phyloP scores from a whole-genome alignment of 2,113 vertebrate genomes.

The Xenus cinereus region DNA sequence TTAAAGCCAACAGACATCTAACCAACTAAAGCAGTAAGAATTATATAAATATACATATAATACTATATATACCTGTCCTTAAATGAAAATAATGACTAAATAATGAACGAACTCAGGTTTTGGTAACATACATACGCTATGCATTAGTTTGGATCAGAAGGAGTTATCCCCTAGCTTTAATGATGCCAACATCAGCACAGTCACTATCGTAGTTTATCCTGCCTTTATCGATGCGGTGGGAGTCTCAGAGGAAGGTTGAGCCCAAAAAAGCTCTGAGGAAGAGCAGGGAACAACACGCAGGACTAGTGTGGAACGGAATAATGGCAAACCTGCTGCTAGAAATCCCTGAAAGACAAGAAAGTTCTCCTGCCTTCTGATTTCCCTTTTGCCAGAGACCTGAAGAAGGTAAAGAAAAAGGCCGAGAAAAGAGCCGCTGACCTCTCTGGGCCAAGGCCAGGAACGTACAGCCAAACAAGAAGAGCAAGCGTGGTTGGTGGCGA shows the following conservation, averaged over 20 bases:
- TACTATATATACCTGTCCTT: not conserved
- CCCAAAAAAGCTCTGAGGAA: not conserved
- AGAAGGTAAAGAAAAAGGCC: not conserved
- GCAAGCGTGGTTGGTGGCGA: fast-evolving
- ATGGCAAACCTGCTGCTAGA: not conserved
- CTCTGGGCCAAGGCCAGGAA: not conserved
- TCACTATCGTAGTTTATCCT: not conserved
- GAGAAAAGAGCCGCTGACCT: not conserved
- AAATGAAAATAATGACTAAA: not conserved
- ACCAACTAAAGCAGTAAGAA: not conserved
- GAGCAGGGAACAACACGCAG: fast-evolving
- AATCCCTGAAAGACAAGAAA: not conserved
- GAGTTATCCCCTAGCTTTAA: not conserved
- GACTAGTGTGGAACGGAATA: not conserved
- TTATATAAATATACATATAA: not conserved
- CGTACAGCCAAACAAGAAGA: fast-evolving
- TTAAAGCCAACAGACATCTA: not conserved
- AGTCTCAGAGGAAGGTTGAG: not conserved
- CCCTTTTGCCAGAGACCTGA: not conserved
- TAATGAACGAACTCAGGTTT: not conserved
- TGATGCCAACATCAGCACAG: not conserved
- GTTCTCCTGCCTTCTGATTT: not conserved
- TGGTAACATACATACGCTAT: not conserved
- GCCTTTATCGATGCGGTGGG: not conserved
- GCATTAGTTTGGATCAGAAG: not conserved